phyloP scores from a whole-genome alignment of 2,888 invertebrate genomes.

The Micoletzkya japonica region DNA sequence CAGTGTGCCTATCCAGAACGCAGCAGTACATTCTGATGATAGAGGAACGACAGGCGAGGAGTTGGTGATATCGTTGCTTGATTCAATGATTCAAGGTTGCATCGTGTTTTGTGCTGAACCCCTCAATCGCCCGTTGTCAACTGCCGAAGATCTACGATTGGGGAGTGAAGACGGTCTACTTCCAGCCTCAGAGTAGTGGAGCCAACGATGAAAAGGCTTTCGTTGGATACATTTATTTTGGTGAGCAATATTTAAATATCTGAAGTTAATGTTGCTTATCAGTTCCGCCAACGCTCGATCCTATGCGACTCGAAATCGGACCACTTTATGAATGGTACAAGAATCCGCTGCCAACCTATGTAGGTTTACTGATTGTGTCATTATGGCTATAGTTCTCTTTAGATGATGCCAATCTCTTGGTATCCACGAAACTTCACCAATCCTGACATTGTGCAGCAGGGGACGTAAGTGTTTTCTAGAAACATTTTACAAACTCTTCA shows the following conservation, averaged over 20 bases:
- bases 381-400: slow-evolving; percentile 23
- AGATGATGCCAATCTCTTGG: slow-evolving; percentile 62
- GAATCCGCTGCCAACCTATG: slow-evolving; percentile 54
- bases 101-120: slow-evolving; percentile 57
- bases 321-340: slow-evolving; percentile 62
- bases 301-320: slow-evolving; percentile 62
- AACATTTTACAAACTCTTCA: not conserved
- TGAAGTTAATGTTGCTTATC: too few relatives aligned
- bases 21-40: slow-evolving; percentile 61
- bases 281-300: slow-evolving; percentile 63
- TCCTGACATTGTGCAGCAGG: slow-evolving; percentile 42
- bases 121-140: slow-evolving; percentile 59
- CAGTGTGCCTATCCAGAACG: slow-evolving; percentile 80
- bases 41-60: slow-evolving; percentile 56
- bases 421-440: slow-evolving; percentile 63
- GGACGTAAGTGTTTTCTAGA: too few relatives aligned
- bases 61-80: too few relatives aligned
- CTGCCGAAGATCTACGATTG: slow-evolving; percentile 62
- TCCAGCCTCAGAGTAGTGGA: slow-evolving; percentile 61
- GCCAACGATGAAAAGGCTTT: slow-evolving; percentile 62
- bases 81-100: too few relatives aligned
- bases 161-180: slow-evolving; percentile 63
- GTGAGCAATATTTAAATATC: too few relatives aligned
- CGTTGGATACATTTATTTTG: slow-evolving; percentile 64
- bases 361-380: slow-evolving; percentile 33